Base-by-base conservation (phyloP, 2,797 vertebrate species). In the Sebastes baramenuke region DNA sequence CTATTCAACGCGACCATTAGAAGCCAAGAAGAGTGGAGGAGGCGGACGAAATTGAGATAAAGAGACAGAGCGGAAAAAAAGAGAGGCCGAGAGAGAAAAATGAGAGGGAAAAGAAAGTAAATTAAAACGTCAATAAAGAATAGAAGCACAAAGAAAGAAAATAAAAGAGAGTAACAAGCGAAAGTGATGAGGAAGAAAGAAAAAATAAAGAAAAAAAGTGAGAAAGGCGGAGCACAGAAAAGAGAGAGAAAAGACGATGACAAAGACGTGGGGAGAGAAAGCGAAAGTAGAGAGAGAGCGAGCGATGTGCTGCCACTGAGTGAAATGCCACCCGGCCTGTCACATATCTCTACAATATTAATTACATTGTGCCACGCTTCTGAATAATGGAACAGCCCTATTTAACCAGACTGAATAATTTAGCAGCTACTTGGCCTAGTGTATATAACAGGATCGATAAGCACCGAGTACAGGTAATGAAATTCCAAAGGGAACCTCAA, bases 351-450 rank as follows among this genome's bases (percentile, higher is more conserved):
- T 95, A 94, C 94, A 95, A 95, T 95, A 96, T 96, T 96, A 96
- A 96, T 96, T 96, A 96, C 95, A 95, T 87, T 88, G 92, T 93
- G 93, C 92, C 90, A 95, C 72, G 54, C 88, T 92, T 84, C 84
- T 96, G 93, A 96, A 96, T 96, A 95, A 96, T 96, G 95, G 91
- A 96, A 93, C 88, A 94, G 93, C 82, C 91, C 94, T 95, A 95
- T 96, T 96, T 96, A 96, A 96, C 95, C 90, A 93, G 85, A 81
- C 87, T 96, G 94, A 96, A 96, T 96, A 93, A 96, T 96, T 96
- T 94, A 96, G 87, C 84, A 93, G 88, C 85, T 91, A 91, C 91
- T 94, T 92, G 92, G 89, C 90, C 88, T 86, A 92, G 94, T 95
- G 93, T 95, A 93, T 94, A 94, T 93, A 95, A 95, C 88, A 82